These are phyloP conservation scores for Limenitis arthemis DNA, from an alignment of 2,888 invertebrate species.

Conservation along the genomic window DNA sequence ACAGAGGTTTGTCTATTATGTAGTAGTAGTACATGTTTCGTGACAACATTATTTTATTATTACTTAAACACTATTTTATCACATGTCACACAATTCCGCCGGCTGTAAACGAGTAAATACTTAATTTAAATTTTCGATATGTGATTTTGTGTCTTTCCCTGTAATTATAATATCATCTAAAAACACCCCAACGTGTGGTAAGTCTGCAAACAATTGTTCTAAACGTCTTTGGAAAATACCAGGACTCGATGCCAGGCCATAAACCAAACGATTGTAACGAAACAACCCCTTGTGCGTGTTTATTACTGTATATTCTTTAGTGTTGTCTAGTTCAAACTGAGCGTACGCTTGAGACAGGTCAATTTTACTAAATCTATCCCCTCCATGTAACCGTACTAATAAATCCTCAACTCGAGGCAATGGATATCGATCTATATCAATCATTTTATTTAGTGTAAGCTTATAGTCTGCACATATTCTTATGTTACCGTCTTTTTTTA, in stretches of 20 bases:
- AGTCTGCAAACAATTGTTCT: no score
- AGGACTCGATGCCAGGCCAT: no score
- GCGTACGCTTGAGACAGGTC: background rate
- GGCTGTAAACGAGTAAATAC: slow-evolving; percentile 8
- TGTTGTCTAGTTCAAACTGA: background rate
- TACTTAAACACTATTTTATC: no score
- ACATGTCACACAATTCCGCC: slow-evolving; percentile 1
- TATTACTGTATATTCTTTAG: background rate
- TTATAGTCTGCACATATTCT: slow-evolving; percentile 15
- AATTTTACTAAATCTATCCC: background rate
- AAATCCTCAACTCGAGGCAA: slow-evolving; percentile 10
- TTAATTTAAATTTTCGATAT: slow-evolving; percentile 15
- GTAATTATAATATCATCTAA: no score
- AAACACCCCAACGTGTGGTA: no score
- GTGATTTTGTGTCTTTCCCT: slow-evolving; percentile 32
- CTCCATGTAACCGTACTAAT: background rate
- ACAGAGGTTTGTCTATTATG: slow-evolving; percentile 3
- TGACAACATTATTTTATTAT: background rate
- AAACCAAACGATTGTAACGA: background rate
- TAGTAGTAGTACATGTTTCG: slow-evolving; percentile 2
- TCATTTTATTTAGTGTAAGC: slow-evolving; percentile 7
- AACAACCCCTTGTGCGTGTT: slow-evolving; percentile 1
- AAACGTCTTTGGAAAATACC: no score
- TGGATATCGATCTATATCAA: slow-evolving; percentile 11
- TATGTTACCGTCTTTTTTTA: slow-evolving; percentile 20